Evolutionary conservation across 2,888 invertebrate species (phyloP).

Genomic region (Biston betularia): DNA sequence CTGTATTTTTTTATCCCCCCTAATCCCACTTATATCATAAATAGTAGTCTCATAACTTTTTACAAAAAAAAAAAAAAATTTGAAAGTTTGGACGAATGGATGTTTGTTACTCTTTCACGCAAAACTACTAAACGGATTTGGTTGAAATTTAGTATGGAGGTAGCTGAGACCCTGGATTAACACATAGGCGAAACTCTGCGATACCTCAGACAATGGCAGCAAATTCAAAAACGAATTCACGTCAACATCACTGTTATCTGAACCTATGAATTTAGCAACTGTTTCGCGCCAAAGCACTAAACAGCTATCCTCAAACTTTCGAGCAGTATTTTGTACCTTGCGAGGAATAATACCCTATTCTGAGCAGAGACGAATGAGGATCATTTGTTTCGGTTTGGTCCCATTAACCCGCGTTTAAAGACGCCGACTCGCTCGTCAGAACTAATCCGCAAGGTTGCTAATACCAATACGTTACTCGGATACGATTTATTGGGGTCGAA

Average conservation of each 20-base stretch:
- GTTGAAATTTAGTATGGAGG: no score
- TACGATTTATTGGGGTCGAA: slow-evolving; percentile 63
- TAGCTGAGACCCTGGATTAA: no score
- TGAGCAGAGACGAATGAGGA: slow-evolving; percentile 64
- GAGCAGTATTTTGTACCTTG: slow-evolving; percentile 29
- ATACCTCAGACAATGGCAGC: no score
- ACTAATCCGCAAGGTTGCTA: slow-evolving; percentile 54
- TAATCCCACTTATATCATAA: no score
- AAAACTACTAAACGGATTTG: no score
- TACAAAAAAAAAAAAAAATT: no score
- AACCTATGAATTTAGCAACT: slow-evolving; percentile 9
- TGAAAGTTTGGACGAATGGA: no score
- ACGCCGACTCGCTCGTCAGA: slow-evolving; percentile 58
- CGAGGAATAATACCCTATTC: slow-evolving; percentile 32
- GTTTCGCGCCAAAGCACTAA: slow-evolving; percentile 8
- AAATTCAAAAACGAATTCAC: no score
- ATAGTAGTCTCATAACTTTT: no score
- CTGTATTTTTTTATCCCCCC: no score
- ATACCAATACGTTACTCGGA: slow-evolving; percentile 63
- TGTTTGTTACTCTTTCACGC: no score
- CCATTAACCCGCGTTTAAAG: slow-evolving; percentile 73
- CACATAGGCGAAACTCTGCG: no score
- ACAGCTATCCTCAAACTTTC: slow-evolving; percentile 20
- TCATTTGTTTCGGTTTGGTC: slow-evolving; percentile 75
- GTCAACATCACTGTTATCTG: background rate